Conservation (phyloP, 1,140 invertebrate species). For the Drosophila suzukii region DNA sequence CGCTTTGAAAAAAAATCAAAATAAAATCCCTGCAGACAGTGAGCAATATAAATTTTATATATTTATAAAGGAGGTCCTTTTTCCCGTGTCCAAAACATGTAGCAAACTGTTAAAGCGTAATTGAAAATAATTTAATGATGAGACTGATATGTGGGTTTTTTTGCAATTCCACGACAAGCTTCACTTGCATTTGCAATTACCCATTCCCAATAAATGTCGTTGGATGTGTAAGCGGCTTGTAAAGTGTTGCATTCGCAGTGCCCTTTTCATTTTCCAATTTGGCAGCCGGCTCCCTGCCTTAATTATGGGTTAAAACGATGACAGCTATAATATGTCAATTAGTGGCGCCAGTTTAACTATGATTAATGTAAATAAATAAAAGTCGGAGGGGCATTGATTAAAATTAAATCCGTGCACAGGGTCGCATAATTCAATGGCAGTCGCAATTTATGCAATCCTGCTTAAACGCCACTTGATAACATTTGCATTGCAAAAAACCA, state of each 20-base stretch:
- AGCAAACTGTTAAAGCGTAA: conserved; percentile 5
- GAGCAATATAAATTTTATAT: neutral
- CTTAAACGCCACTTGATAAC: conserved; percentile 61
- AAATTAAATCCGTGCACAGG: conserved; percentile 14
- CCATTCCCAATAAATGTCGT: conserved; percentile 10
- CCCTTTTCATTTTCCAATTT: conserved; percentile 43
- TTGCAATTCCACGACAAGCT: neutral
- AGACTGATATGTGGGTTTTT: neutral
- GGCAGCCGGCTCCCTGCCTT: conserved; percentile 8
- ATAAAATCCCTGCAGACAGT: conserved; percentile 5
- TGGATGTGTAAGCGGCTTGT: conserved; percentile 52
- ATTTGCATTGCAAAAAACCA: conserved; percentile 75
- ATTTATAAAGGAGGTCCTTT: neutral
- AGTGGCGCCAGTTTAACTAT: conserved; percentile 45
- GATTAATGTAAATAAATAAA: conserved; percentile 63
- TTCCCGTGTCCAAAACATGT: conserved; percentile 6
- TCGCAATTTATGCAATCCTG: conserved; percentile 41
- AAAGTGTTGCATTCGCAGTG: conserved; percentile 30
- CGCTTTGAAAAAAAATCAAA: neutral
- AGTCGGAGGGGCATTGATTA: conserved; percentile 35
- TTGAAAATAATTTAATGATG: conserved; percentile 48
- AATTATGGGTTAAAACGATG: conserved; percentile 43
- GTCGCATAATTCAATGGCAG: conserved; percentile 36
- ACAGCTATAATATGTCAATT: conserved; percentile 59
- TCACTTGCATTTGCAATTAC: conserved; percentile 31